Evolutionary conservation across 2,888 invertebrate genomes (phyloP).

Genomic region (Saturnia pavonia): DNA sequence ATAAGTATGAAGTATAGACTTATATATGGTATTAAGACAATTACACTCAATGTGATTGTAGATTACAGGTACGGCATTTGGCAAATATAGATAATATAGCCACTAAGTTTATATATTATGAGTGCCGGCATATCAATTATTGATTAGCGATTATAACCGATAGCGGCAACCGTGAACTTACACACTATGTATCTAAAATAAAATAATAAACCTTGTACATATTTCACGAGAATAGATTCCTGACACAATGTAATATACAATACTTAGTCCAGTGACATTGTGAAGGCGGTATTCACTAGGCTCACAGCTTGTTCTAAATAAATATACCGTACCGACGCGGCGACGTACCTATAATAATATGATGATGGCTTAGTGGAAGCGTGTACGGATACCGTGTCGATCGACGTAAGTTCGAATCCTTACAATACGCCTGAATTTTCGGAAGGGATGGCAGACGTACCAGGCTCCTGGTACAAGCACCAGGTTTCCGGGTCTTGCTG

Average conservation of each 20-base stretch:
- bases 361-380: too few species aligned
- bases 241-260: background rate
- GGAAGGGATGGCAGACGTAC: too few species aligned
- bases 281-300: background rate
- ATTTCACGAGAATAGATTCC: constrained; percentile 2
- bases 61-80: background rate
- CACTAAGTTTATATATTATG: background rate
- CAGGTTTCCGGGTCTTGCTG: too few species aligned
- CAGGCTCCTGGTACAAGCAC: too few species aligned
- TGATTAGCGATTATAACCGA: constrained; percentile 39
- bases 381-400: too few species aligned
- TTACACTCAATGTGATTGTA: background rate
- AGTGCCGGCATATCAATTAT: constrained; percentile 28
- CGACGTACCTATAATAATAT: too few species aligned
- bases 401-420: too few species aligned
- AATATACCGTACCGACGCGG: too few species aligned
- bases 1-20: background rate
- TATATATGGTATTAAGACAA: too few species aligned
- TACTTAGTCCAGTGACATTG: background rate
- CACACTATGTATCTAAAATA: background rate
- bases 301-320: background rate
- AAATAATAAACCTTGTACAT: constrained; percentile 2
- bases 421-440: too few species aligned
- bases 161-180: constrained; percentile 39
- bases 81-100: background rate